Base-by-base conservation (phyloP, 2,797 vertebrate genomes). In the Diplodus puntazzo region DNA sequence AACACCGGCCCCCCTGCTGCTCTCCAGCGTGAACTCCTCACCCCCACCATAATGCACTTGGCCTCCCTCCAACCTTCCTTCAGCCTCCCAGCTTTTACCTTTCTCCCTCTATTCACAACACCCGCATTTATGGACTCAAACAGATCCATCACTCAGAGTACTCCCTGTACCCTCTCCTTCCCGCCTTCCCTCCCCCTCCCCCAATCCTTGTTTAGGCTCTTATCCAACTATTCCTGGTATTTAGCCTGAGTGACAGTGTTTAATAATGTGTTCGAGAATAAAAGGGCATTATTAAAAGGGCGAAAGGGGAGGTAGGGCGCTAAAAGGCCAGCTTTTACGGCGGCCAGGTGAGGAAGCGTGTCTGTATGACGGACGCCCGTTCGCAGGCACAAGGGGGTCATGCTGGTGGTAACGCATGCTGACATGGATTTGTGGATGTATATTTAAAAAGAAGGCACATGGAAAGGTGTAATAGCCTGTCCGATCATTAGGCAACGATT, bases 181-280 rank as follows among this genome's bases (percentile, higher is more conserved):
- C 39, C 65, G 52, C 21, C 34, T 16, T 23, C 39, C 25, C 25
- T 25, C 25, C 25, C n/a, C 16, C 45, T 10, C 69, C n/a, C 66
- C 66, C 64, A 60, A 78, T 78, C 83, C 79, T 70, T 73, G 78
- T 87, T 87, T 81, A 50, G 88, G 86, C 89, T 81, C 61, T 75
- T 84, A 73, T 89, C 88, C 89, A 94, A 92, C 87, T 93, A 95
- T 95, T 91, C 87, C 90, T 89, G 93, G 93, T 93, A 95, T 95
- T 93, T 93, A 87, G 85, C 79, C 83, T 94, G 94, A 96, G 82
- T 94, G 95, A 95, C 94, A 94, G 93, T 86, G 73, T 93, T 94
- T 95, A 95, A 95, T 96, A 94, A 95, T 86, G 90, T 92, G 90
- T 88, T 83, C 82, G 81, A 79, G 93, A 93, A 93, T 92, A 92